Conservation (phyloP, 30 jellyfish, hydroid and myxozoan genomes). For the Hydractinia echinata region DNA sequence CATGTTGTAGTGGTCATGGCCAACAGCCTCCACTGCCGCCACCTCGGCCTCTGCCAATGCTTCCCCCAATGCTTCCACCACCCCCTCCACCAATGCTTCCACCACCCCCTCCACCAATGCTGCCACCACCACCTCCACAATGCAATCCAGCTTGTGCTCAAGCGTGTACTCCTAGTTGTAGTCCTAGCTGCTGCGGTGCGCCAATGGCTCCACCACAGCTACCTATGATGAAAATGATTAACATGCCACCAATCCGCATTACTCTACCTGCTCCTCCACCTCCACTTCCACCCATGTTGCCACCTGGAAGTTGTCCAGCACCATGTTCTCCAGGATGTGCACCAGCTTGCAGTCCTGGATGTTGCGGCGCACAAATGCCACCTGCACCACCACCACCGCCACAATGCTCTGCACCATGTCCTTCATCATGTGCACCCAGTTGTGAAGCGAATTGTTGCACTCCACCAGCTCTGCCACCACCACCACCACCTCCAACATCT, state of each 20-base stretch:
- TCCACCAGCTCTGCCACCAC: constrained; percentile 46
- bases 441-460: constrained; percentile 15
- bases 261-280: constrained; percentile 30
- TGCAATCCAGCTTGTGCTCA: constrained; percentile 66
- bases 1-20: constrained; percentile 80
- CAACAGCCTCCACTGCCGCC: constrained; percentile 83
- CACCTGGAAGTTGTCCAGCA: constrained; percentile 17
- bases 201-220: constrained; percentile 82
- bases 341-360: constrained; percentile 9
- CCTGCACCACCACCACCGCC: constrained; percentile 28
- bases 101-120: constrained; percentile 59
- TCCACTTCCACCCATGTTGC: neutral
- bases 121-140: constrained; percentile 48
- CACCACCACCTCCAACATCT: constrained; percentile 47
- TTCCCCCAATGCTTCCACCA: constrained; percentile 69
- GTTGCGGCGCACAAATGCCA: constrained; percentile 47
- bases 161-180: constrained; percentile 11
- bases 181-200: constrained; percentile 66
- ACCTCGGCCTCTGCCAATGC: constrained; percentile 53
- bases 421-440: constrained; percentile 46
- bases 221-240: constrained; percentile 22
- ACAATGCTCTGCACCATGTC: constrained; percentile 29
- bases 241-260: constrained; percentile 33
- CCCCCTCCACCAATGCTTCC: constrained; percentile 56
- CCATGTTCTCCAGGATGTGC: constrained; percentile 12